Percentiles rank a stretch among this genome's conserved stretches.
phyloP scores from a whole-genome alignment of 2,113 vertebrate species.

The Apaloderma vittatum region DNA sequence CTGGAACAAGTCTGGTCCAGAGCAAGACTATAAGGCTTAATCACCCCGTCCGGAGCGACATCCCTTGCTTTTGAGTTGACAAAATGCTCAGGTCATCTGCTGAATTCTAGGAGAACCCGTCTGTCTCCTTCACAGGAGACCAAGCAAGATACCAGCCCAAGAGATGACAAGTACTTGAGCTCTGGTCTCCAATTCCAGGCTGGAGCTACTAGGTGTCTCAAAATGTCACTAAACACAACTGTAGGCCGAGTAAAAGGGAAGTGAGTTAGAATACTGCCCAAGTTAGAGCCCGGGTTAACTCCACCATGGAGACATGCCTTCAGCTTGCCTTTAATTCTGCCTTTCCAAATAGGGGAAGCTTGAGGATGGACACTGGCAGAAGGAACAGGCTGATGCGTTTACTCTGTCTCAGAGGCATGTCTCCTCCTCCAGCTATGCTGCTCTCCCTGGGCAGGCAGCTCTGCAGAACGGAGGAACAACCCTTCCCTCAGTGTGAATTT shows the following conservation, averaged over 20 bases:
- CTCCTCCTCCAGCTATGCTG: neutral
- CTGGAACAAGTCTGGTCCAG: neutral
- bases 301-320: neutral
- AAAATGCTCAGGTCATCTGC: neutral
- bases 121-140: neutral
- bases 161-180: neutral
- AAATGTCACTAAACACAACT: neutral
- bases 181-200: neutral
- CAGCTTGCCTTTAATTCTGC: neutral
- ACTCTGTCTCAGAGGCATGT: neutral
- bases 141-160: neutral
- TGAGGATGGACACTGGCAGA: neutral
- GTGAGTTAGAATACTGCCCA: neutral
- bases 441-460: neutral
- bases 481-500: neutral
- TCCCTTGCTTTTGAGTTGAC: neutral
- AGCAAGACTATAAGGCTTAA: neutral
- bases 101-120: rapidly evolving
- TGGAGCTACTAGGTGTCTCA: neutral
- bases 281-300: neutral
- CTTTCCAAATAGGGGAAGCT: neutral
- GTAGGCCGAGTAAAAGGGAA: neutral
- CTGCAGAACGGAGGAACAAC: neutral
- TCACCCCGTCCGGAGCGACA: neutral
- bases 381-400: neutral